Base-by-base conservation (phyloP, 1,140 invertebrate genomes). In the Cydia splendana region DNA sequence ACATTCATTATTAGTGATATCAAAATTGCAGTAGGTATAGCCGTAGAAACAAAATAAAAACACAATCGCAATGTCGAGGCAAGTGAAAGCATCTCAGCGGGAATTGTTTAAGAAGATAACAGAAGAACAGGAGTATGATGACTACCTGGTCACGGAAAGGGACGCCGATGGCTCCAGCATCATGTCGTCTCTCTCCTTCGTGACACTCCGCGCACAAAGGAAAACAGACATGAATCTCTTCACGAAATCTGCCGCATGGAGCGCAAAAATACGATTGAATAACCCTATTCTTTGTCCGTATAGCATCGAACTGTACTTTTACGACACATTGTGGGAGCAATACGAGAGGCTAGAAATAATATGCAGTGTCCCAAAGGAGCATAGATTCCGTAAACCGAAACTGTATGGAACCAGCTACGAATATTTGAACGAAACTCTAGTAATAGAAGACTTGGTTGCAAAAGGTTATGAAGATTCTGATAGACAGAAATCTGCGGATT, bases 321-420 rank as follows among this genome's bases (percentile, higher is more conserved):
- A 57, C n/a, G n/a, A 18, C 7, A 57, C 53, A 18, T 57, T 57
- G n/a, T 57, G 53, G 53, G 20, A 57, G 4, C 4, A 57, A 57
- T 57, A 57, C n/a, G 53, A 57, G 5, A 57, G 18, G 53, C 3
- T 57, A 57, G 53, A 57, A 18, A 7, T 7, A 9, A 57, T 18
- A 9, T 18, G 6, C n/a, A 57, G n/a, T 57, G 53, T 57, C 7
- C 53, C 53, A 57, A 18, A 57, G n/a, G 53, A 57, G n/a, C 53
- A 57, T 57, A 57, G 53, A 57, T 57, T 57, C 53, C 53, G 53
- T 57, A 57, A 57, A 13, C 53, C 53, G 12, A 57, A 18, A n/a
- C 53, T 57, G 0, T 57, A 18, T 9, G 53, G 53, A n/a, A 18
- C n/a, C 7, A 18, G 53, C n/a, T n/a, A 18, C n/a, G 53, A 57